These are phyloP conservation scores for Cyprinodon tularosa DNA, from an alignment of 2,113 vertebrate species.

Conservation along the genomic window DNA sequence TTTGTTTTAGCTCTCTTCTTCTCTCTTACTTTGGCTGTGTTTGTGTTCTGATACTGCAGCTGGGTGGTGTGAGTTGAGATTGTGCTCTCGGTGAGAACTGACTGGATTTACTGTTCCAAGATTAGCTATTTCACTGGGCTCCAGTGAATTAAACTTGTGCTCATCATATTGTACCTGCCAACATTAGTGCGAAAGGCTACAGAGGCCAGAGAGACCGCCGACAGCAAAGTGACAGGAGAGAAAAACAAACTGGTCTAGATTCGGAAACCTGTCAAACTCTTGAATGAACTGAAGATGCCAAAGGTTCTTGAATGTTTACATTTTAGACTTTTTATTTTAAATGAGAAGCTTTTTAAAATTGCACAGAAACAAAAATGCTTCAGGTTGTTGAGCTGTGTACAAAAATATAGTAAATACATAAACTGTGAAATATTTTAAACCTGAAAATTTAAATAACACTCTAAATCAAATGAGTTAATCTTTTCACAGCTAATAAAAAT, in stretches of 20 bases:
- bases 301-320: background rate
- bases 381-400: background rate
- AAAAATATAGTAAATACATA: background rate
- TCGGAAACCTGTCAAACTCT: background rate
- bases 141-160: slow-evolving; percentile 24
- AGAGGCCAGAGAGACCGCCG: slow-evolving; percentile 8
- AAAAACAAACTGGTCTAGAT: background rate
- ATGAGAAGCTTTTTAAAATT: background rate
- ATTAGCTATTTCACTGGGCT: slow-evolving; percentile 16
- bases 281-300: background rate
- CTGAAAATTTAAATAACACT: background rate
- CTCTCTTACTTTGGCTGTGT: background rate
- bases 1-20: background rate
- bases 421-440: background rate
- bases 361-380: background rate
- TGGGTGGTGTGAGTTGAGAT: slow-evolving; percentile 33
- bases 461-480: background rate
- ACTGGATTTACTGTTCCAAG: slow-evolving; percentile 29
- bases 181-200: background rate
- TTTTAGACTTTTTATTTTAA: background rate
- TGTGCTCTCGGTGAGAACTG: slow-evolving; percentile 23
- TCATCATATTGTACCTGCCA: background rate
- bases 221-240: background rate
- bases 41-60: slow-evolving; percentile 20
- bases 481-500: background rate